Evolutionary conservation across 2,888 invertebrate genomes (phyloP).

Genomic region (Plebejus anna): DNA sequence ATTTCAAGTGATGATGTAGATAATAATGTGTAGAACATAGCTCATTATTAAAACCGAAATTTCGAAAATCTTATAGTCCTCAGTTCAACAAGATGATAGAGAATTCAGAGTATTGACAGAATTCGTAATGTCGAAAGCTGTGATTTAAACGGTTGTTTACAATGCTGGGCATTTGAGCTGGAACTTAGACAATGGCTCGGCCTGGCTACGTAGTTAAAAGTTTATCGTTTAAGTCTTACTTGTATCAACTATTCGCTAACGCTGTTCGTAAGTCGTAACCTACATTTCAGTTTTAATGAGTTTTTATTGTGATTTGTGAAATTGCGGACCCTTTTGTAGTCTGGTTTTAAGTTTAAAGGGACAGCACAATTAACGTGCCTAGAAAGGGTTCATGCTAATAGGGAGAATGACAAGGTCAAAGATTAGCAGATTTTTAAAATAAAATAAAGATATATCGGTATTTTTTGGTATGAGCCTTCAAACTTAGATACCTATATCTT

Average conservation of each 20-base stretch:
- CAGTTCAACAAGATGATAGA: background rate
- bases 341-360: no score
- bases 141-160: constrained; percentile 1
- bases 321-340: no score
- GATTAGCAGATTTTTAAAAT: no score
- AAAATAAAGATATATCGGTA: no score
- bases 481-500: no score
- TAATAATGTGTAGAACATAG: no score
- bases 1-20: no score
- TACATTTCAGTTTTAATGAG: constrained; percentile 4
- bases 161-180: background rate
- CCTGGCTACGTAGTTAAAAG: background rate
- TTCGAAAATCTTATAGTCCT: background rate
- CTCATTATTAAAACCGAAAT: background rate
- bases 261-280: constrained; percentile 5
- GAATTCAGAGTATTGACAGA: background rate
- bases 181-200: constrained; percentile 2
- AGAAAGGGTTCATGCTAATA: no score
- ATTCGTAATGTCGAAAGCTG: background rate
- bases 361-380: no score
- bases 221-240: constrained; percentile 7
- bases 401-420: no score
- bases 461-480: no score
- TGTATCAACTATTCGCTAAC: background rate
- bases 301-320: background rate